These are phyloP conservation scores for Notodonta ziczac DNA, from an alignment of 2,888 invertebrate species.

Conservation along the genomic window DNA sequence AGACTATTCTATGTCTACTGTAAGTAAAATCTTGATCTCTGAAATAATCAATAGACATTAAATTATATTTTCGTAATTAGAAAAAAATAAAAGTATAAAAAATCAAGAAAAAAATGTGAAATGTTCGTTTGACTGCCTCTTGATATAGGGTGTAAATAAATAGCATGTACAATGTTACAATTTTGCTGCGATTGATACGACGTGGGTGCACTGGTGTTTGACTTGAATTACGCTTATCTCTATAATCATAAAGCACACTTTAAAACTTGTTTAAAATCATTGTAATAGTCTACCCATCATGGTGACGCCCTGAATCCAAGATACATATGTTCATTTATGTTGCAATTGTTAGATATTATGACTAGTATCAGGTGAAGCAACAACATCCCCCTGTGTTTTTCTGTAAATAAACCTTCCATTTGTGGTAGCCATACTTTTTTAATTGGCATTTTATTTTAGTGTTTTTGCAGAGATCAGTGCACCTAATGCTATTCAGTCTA, in stretches of 20 bases:
- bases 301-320: no score
- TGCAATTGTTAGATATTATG: no score
- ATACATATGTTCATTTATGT: no score
- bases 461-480: slow-evolving; percentile 29
- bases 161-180: slow-evolving; percentile 72
- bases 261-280: no score
- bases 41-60: slow-evolving; percentile 65
- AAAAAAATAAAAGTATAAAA: slow-evolving; percentile 44
- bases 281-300: no score
- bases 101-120: slow-evolving; percentile 27
- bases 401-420: no score
- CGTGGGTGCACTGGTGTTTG: slow-evolving; percentile 44
- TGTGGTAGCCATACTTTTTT: no score
- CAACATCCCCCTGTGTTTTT: no score
- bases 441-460: no score
- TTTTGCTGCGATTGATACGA: slow-evolving; percentile 57
- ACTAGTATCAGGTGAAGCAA: no score
- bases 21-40: slow-evolving; percentile 75
- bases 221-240: slow-evolving; percentile 1
- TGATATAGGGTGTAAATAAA: slow-evolving; percentile 63
- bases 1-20: slow-evolving; percentile 37
- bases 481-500: slow-evolving; percentile 31
- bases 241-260: no score
- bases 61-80: slow-evolving; percentile 79
- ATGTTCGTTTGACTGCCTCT: slow-evolving; percentile 56